Evolutionary conservation across 53 echinoderm and acorn worm genomes (phyloP).

Genomic region (Luidia sarsii): DNA sequence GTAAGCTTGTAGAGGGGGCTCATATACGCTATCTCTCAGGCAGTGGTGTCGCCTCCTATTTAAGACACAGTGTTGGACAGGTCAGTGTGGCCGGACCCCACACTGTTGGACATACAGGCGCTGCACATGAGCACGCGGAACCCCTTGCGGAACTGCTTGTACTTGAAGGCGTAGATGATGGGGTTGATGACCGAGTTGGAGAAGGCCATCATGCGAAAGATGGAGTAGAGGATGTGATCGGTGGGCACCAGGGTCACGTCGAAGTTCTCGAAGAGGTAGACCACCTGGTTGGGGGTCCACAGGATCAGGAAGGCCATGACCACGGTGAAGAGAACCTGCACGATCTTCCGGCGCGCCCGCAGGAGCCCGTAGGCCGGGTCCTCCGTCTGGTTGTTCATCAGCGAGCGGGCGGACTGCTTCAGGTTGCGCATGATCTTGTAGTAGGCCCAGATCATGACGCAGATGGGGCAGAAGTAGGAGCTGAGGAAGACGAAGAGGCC

Average conservation of each 20-base stretch:
- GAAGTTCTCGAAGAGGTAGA: constrained; percentile 89
- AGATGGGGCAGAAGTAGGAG: constrained; percentile 85
- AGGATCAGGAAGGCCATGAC: constrained; percentile 85
- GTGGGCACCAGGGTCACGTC: constrained; percentile 37
- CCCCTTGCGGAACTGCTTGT: constrained; percentile 95
- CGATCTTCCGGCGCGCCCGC: constrained; percentile 82
- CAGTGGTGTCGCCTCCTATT: too few species aligned
- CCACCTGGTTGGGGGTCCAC: constrained; percentile 91
- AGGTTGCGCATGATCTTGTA: constrained; percentile 78
- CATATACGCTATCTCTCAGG: too few species aligned
- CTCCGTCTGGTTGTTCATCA: constrained; percentile 52
- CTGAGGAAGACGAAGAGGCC: constrained; percentile 83
- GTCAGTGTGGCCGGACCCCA: background rate
- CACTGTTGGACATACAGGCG: constrained; percentile 39
- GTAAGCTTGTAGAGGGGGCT: too few species aligned
- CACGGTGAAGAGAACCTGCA: constrained; percentile 85
- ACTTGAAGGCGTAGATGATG: constrained; percentile 96
- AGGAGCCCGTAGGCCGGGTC: constrained; percentile 70
- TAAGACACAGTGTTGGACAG: constrained; percentile 5
- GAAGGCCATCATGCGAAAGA: constrained; percentile 89
- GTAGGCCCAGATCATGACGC: constrained; percentile 92
- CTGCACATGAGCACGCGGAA: constrained; percentile 76
- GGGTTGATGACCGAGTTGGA: constrained; percentile 94
- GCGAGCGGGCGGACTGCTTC: constrained; percentile 60
- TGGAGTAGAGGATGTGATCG: constrained; percentile 61